Conservation (phyloP, 2,888 invertebrate species). For the Stratiomys singularior region DNA sequence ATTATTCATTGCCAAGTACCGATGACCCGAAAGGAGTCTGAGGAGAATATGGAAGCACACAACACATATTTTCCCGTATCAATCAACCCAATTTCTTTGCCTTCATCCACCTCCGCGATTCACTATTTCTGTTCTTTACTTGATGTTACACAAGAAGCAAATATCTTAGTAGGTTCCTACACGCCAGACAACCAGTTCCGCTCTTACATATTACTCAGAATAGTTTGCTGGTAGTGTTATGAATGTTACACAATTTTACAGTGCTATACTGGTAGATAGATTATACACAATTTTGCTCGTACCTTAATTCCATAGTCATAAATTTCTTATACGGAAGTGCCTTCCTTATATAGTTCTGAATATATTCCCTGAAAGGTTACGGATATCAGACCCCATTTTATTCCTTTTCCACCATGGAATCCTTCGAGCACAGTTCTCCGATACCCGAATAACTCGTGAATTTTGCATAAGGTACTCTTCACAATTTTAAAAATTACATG, state of each 20-base stretch:
- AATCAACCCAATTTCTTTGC: conserved; percentile 49
- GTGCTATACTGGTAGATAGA: conserved; percentile 18
- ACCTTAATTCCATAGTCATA: conserved; percentile 39
- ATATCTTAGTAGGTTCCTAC: conserved; percentile 1
- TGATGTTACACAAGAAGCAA: neutral
- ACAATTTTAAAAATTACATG: conserved; percentile 51
- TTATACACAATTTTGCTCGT: conserved; percentile 1
- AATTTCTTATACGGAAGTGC: conserved; percentile 43
- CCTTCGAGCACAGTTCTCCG: conserved; percentile 21
- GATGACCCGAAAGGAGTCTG: conserved; percentile 34
- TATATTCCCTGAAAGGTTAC: conserved; percentile 34
- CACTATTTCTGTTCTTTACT: too few species aligned
- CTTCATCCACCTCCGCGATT: neutral
- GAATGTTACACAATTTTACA: conserved; percentile 30
- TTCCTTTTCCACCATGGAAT: conserved; percentile 17
- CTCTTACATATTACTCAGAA: conserved; percentile 30
- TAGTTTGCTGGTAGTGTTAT: conserved; percentile 37
- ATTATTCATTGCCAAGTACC: conserved; percentile 63
- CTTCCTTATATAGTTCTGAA: conserved; percentile 33
- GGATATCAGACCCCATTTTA: conserved; percentile 36
- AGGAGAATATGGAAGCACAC: conserved; percentile 55
- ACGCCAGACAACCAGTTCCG: conserved; percentile 39
- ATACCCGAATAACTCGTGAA: conserved; percentile 45
- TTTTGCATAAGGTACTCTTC: conserved; percentile 51
- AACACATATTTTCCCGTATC: conserved; percentile 49